Conservation (phyloP, 2,113 vertebrate genomes). For the Hydrochoerus hydrochaeris region DNA sequence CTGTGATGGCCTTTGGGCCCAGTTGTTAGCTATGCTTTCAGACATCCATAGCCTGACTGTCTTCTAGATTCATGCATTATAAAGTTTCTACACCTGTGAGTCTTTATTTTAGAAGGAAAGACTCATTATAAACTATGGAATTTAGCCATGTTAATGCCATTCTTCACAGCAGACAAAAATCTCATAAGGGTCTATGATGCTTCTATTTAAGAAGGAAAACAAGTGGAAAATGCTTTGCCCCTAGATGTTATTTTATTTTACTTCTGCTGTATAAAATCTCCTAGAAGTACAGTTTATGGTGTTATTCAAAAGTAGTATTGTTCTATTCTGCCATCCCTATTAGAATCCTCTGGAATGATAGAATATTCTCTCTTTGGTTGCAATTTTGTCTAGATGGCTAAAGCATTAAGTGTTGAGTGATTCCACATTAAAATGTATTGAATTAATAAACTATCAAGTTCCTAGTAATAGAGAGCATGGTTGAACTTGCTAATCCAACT, state of each 20-base stretch:
- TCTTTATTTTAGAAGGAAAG: slow-evolving; percentile 37
- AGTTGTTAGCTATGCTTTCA: slow-evolving; percentile 25
- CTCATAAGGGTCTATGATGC: not conserved
- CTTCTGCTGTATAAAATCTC: slow-evolving; percentile 23
- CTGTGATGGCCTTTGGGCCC: not conserved
- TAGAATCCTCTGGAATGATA: slow-evolving; percentile 47
- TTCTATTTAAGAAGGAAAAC: not conserved
- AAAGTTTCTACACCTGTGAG: not conserved
- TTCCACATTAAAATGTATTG: slow-evolving; percentile 3
- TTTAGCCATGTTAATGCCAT: slow-evolving; percentile 41
- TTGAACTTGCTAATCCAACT: not conserved
- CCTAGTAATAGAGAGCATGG: not conserved
- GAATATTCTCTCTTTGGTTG: not conserved
- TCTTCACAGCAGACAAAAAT: slow-evolving; percentile 24
- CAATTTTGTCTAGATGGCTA: slow-evolving; percentile 12
- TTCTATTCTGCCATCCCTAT: slow-evolving; percentile 11
- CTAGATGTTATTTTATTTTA: slow-evolving; percentile 40
- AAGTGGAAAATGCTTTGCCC: slow-evolving; percentile 17
- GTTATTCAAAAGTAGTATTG: not conserved
- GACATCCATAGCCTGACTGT: not conserved
- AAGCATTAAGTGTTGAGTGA: slow-evolving; percentile 17
- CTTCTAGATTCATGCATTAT: slow-evolving; percentile 11
- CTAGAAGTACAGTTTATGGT: slow-evolving; percentile 15
- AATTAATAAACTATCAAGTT: slow-evolving; percentile 33
- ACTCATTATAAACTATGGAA: slow-evolving; percentile 10